Percentiles rank a stretch among this genome's conserved stretches.
Evolutionary conservation across 1,140 invertebrate genomes (phyloP).

Genomic region (Drosophila novamexicana): DNA sequence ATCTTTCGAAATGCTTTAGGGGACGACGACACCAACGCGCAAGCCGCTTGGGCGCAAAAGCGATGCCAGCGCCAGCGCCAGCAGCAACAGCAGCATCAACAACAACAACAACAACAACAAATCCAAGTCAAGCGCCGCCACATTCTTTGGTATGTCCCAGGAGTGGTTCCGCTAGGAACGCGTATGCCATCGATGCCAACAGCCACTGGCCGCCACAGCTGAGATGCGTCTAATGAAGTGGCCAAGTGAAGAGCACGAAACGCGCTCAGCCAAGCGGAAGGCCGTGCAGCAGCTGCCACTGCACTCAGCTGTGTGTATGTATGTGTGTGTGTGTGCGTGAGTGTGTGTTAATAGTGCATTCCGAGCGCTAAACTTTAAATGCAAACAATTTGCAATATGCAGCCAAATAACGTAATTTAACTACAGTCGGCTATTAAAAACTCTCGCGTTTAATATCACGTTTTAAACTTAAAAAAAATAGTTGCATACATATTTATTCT

Average conservation of each 20-base stretch:
- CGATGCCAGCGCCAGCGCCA: conserved; percentile 25
- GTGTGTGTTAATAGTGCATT: conserved; percentile 38
- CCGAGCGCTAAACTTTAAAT: conserved; percentile 42
- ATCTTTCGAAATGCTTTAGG: conserved; percentile 8
- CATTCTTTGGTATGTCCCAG: conserved; percentile 91
- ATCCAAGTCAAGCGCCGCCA: conserved; percentile 87
- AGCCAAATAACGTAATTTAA: conserved; percentile 4
- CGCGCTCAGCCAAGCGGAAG: conserved; percentile 49
- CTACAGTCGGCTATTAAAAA: conserved; percentile 1
- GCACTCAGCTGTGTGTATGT: conserved; percentile 25
- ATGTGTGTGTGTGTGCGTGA: neutral
- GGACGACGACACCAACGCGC: conserved; percentile 54
- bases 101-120: conserved; percentile 42
- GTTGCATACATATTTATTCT: conserved; percentile 43
- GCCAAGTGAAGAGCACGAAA: conserved; percentile 54
- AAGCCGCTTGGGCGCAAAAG: conserved; percentile 67
- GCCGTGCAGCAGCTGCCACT: neutral
- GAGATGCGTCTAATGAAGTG: conserved; percentile 55
- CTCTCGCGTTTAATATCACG: conserved; percentile 33
- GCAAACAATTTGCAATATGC: conserved; percentile 35
- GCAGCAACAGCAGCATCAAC: too few relatives aligned
- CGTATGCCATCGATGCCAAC: neutral
- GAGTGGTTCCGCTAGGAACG: conserved; percentile 88
- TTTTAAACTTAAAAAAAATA: conserved; percentile 45
- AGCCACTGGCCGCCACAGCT: neutral